phyloP scores from a whole-genome alignment of 2,888 invertebrate genomes.

The Sisyra nigra region DNA sequence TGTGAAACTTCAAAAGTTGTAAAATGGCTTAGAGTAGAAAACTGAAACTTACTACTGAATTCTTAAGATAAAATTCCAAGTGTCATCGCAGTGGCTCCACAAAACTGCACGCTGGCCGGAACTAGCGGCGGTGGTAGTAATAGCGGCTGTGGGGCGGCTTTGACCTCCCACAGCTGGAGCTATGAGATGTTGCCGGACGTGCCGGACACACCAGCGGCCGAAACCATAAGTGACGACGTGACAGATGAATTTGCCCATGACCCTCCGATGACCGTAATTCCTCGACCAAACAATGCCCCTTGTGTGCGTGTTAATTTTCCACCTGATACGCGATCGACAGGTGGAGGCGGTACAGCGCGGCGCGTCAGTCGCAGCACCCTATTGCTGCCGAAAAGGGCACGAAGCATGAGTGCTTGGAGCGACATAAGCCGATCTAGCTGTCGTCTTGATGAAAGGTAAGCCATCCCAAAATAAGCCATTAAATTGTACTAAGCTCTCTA shows the following conservation, averaged over 20 bases:
- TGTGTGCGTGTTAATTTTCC: slow-evolving; percentile 52
- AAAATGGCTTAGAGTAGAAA: too few relatives aligned
- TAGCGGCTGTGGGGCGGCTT: neutral
- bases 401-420: slow-evolving; percentile 79
- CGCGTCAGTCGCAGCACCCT: slow-evolving; percentile 2
- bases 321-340: slow-evolving; percentile 23
- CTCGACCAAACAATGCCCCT: slow-evolving; percentile 14
- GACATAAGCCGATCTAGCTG: slow-evolving; percentile 73
- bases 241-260: slow-evolving; percentile 11
- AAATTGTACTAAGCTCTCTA: too few relatives aligned
- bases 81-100: neutral
- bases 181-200: slow-evolving; percentile 27
- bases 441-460: slow-evolving; percentile 59
- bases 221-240: slow-evolving; percentile 13
- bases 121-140: slow-evolving; percentile 1
- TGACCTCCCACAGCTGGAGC: slow-evolving; percentile 19
- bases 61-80: too few relatives aligned
- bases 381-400: slow-evolving; percentile 18
- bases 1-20: too few relatives aligned
- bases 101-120: slow-evolving; percentile 5
- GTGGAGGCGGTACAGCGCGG: slow-evolving; percentile 28
- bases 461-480: neutral
- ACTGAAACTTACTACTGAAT: too few relatives aligned
- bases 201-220: slow-evolving; percentile 19
- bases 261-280: slow-evolving; percentile 12